Base-by-base conservation (phyloP, 1,140 invertebrate species). In the Dreissena rostriformis region DNA sequence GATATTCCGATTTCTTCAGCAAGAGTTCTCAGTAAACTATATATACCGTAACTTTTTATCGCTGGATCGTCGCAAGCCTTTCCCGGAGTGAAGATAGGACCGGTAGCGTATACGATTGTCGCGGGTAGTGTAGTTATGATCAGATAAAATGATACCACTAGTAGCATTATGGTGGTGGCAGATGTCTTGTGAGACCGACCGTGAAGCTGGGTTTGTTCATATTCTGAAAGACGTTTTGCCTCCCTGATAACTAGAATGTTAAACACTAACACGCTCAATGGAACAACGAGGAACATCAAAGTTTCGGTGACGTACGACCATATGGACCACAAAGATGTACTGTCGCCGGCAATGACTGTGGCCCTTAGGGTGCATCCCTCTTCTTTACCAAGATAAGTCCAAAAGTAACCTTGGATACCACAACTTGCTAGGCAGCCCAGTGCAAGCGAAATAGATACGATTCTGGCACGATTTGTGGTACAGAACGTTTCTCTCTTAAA, bases 401-500 rank as follows among this genome's bases (percentile, higher is more conserved):
- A 93, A 83, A 93, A 92, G 86, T 92, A 93, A 0, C 88, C 92
- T 87, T 93, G 92, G 51, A 91, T 87, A 11, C 85, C 63, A 73
- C 90, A 87, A 5, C 92, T 88, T 15, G 84, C 65, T 39, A 90
- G 70, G 24, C 86, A 90, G 55, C 86, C 79, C 2, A 86, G 15
- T 11, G 88, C 66, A 24, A 92, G 73, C 24, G 65, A 57, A 10
- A 87, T 63, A 0, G 97, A 94, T 0, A 96, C 95, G 0, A 94
- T 93, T 87, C 95, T 96, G 0, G 97, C 97, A 15, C 97, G 94
- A 0, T 94, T 92, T 0, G 97, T 96, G 0, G 97, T 97, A 91
- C 97, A 98, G 92, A 97, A 95, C 6, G 95, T 95, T 53, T 96
- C 96, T 1, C 97, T 94, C 80, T 95, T 95, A 26, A 99, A 95